These are phyloP conservation scores for Palythoa caribaeorum DNA, from an alignment of 92 coral and sea anemone species.

Conservation along the genomic window DNA sequence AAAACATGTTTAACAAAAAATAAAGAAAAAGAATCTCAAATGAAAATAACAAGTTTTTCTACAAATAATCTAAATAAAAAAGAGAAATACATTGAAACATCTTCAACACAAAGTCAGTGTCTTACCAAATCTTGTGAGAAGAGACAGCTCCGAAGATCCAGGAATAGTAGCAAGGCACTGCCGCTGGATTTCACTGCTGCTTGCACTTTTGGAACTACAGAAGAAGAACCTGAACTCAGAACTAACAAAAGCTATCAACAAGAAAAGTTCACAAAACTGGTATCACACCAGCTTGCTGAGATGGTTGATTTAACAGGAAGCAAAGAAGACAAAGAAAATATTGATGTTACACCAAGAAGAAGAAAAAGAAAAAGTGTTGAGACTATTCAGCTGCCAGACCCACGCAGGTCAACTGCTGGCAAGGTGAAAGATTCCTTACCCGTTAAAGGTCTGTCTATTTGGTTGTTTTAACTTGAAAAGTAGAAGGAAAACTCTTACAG, in stretches of 20 bases:
- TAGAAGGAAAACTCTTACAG: no score
- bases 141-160: background rate
- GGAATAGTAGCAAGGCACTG: background rate
- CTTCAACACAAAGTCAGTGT: background rate
- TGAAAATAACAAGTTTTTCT: slow-evolving; percentile 16
- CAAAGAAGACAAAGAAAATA: slow-evolving; percentile 46
- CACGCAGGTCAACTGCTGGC: background rate
- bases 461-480: no score
- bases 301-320: background rate
- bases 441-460: background rate
- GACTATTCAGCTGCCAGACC: background rate
- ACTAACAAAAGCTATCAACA: background rate
- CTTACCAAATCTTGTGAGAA: background rate
- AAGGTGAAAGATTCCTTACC: background rate
- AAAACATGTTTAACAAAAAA: background rate
- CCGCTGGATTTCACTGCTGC: background rate
- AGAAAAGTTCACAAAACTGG: slow-evolving; percentile 28
- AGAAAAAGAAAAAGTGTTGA: slow-evolving; percentile 27
- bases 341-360: background rate
- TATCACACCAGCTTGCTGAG: background rate
- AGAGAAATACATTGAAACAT: background rate
- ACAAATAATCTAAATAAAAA: background rate
- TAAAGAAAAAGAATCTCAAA: background rate
- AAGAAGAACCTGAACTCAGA: slow-evolving; percentile 15
- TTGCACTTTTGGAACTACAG: slow-evolving; percentile 26